Base-by-base conservation (phyloP, 2,888 invertebrate genomes). In the Dynastes maya region DNA sequence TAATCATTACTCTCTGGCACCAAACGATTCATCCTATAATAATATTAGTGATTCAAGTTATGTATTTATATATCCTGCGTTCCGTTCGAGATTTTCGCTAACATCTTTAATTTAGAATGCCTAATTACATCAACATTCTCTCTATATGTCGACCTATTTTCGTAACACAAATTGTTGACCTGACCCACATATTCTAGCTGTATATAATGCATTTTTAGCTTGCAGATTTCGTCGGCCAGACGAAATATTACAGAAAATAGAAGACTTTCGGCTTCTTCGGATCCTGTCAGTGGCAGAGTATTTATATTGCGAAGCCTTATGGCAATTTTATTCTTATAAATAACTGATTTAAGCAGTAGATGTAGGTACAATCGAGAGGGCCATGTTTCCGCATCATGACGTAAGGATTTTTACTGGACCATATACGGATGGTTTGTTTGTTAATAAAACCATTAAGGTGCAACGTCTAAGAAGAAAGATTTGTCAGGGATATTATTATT, bases 161-260 rank as follows among this genome's bases (percentile, higher is more conserved):
- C 40, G 55, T 58, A 76, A 76, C 76, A 76, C 37, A 55, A 76
- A 51, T 76, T 76, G 76, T 76, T 53, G 76, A 53, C 53, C 76
- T 76, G 76, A 40, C 67, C 76, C 37, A 76, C 49, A 67, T 76
- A 51, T 58, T 53, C 58, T 11, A 58, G 9, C 45, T 53, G 70
- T 70, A 37, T 40, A 40, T 58, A 55, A 67, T 65, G 64, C 76
- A 76, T 76, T 76, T 76, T 76, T 65, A 65, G 65, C 53, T 40
- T 72, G 29, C 40, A 58, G 45, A 67, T 67, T 45, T 45, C 49
- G 67, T 16, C n/a, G 64, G 32, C 37, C 40, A 37, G 64, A 64
- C 37, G 64, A 64, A 64, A 64, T 64, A 64, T 64, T 32, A 64
- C 64, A 64, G 37, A 64, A 64, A 64, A 61, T 61, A 61, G 22